Evolutionary conservation across 2,888 invertebrate genomes (phyloP).

Genomic region (Allygus modestus): DNA sequence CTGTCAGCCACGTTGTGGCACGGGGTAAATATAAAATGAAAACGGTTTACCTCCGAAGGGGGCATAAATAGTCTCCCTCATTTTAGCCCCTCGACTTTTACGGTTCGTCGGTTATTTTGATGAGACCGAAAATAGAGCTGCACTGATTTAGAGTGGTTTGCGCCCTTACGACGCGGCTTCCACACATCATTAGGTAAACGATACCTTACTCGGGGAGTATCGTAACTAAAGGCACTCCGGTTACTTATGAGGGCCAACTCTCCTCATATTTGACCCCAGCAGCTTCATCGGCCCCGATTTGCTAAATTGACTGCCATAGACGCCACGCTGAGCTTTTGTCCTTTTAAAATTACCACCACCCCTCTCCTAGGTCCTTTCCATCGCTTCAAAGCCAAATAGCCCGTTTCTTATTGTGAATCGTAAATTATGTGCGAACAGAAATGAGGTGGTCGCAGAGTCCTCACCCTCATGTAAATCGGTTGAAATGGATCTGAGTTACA

Average conservation of each 20-base stretch:
- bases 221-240: not conserved
- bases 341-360: not conserved
- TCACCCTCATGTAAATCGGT: not conserved
- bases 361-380: not conserved
- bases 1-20: not conserved
- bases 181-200: slow-evolving; percentile 51
- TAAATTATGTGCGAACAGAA: slow-evolving; percentile 25
- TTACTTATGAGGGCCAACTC: not conserved
- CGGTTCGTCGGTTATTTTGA: slow-evolving; percentile 58
- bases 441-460: not conserved
- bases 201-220: not conserved
- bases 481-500: no score
- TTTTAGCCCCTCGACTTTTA: slow-evolving; percentile 45
- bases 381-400: not conserved
- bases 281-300: no score
- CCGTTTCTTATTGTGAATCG: not conserved
- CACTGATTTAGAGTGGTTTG: slow-evolving; percentile 38
- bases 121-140: slow-evolving; percentile 63
- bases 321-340: slow-evolving; percentile 41
- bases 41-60: slow-evolving; percentile 14
- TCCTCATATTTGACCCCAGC: not conserved
- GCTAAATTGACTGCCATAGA: not conserved
- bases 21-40: not conserved
- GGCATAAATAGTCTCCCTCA: slow-evolving; percentile 40
- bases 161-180: not conserved